Conservation (phyloP, 30 jellyfish, hydroid and myxozoan genomes). For the Phacellophora camtschatica region DNA sequence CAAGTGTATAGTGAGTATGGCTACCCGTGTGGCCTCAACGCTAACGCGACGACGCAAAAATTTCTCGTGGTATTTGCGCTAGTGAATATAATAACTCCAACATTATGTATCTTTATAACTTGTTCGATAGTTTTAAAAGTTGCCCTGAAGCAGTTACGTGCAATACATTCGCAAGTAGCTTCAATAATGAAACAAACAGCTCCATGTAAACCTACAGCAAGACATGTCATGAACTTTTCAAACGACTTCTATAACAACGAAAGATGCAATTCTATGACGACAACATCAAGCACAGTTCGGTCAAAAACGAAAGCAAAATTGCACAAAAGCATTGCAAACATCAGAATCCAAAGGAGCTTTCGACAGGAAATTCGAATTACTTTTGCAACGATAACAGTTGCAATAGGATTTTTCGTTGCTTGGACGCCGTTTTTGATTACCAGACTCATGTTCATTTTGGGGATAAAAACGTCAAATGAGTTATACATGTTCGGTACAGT, state of each 20-base stretch:
- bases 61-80: slow-evolving; percentile 6
- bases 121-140: slow-evolving; percentile 47
- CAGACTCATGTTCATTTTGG: slow-evolving; percentile 31
- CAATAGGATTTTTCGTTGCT: slow-evolving; percentile 53
- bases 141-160: slow-evolving; percentile 50
- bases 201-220: too few species aligned
- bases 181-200: neutral
- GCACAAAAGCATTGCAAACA: neutral
- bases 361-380: slow-evolving; percentile 67
- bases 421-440: slow-evolving; percentile 57
- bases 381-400: slow-evolving; percentile 63
- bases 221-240: too few species aligned
- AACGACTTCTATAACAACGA: too few species aligned
- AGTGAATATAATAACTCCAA: slow-evolving; percentile 40
- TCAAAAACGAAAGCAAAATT: neutral
- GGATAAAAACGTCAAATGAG: slow-evolving; percentile 6
- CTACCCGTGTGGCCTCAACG: slow-evolving; percentile 41
- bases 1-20: slow-evolving; percentile 12
- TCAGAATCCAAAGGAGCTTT: neutral
- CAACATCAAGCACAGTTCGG: too few species aligned
- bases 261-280: too few species aligned
- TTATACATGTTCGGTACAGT: slow-evolving; percentile 56
- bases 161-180: slow-evolving; percentile 19
- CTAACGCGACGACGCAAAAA: neutral
- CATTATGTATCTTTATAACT: slow-evolving; percentile 29